A percentile compares a stretch with the other conserved stretches of the same genome.
These are phyloP conservation scores for Orchesella cincta DNA, from an alignment of 1,140 invertebrate genomes.

Conservation along the genomic window DNA sequence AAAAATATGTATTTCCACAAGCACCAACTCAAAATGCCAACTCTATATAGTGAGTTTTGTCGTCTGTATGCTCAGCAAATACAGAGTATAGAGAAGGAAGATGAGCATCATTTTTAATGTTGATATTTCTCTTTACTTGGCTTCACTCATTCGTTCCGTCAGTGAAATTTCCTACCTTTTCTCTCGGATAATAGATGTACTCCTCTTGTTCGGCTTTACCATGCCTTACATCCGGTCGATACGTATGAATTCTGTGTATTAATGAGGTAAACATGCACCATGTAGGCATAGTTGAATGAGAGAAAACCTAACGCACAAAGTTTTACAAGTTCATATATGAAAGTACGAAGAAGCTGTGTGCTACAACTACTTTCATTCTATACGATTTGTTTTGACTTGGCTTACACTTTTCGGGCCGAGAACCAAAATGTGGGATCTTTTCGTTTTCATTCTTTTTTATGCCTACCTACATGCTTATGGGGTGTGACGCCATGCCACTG, in stretches of 20 bases:
- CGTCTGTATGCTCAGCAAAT: neutral
- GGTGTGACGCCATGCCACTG: no score
- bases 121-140: neutral
- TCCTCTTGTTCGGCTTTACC: neutral
- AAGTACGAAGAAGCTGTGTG: no score
- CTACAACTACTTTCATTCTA: no score
- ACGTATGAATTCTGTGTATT: neutral
- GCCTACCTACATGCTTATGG: no score
- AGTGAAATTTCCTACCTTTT: slow-evolving; percentile 1
- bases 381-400: no score
- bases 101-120: slow-evolving; percentile 23
- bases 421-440: no score
- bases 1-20: neutral
- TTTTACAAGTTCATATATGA: no score
- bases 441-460: no score
- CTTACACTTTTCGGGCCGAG: no score
- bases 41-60: neutral
- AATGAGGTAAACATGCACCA: no score
- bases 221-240: neutral
- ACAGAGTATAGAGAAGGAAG: neutral
- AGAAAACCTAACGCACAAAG: no score
- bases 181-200: neutral
- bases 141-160: neutral
- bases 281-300: no score
- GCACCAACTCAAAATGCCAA: neutral